Evolutionary conservation across 2,113 vertebrate species (phyloP).

Genomic region (Micromys minutus): DNA sequence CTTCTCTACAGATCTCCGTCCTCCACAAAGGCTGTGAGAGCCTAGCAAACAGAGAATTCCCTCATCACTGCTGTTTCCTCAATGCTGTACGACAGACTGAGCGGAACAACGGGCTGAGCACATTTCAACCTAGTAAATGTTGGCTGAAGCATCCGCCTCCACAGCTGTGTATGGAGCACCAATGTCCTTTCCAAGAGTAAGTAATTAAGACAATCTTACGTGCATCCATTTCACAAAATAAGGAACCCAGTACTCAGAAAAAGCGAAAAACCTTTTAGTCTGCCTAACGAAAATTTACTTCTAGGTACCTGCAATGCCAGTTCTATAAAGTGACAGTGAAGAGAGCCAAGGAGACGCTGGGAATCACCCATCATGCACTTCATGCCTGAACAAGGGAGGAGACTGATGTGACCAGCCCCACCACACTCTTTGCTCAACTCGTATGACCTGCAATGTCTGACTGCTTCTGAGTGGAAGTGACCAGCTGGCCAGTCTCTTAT

Average conservation of each 20-base stretch:
- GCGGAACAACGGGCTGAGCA: background rate
- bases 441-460: background rate
- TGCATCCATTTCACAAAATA: conserved; percentile 40
- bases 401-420: background rate
- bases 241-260: conserved; percentile 16
- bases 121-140: background rate
- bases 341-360: background rate
- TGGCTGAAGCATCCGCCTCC: background rate
- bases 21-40: background rate
- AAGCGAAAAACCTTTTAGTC: background rate
- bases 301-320: background rate
- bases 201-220: background rate
- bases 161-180: background rate
- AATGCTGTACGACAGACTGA: background rate
- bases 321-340: background rate
- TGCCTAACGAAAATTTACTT: background rate
- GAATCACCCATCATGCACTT: background rate
- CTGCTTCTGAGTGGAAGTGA: background rate
- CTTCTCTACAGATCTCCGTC: background rate
- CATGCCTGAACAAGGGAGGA: background rate
- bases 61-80: background rate
- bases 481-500: background rate
- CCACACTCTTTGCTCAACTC: background rate
- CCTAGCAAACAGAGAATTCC: background rate
- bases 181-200: background rate